Evolutionary conservation across 2,888 invertebrate genomes (phyloP).

Genomic region (Diarsia mendica): DNA sequence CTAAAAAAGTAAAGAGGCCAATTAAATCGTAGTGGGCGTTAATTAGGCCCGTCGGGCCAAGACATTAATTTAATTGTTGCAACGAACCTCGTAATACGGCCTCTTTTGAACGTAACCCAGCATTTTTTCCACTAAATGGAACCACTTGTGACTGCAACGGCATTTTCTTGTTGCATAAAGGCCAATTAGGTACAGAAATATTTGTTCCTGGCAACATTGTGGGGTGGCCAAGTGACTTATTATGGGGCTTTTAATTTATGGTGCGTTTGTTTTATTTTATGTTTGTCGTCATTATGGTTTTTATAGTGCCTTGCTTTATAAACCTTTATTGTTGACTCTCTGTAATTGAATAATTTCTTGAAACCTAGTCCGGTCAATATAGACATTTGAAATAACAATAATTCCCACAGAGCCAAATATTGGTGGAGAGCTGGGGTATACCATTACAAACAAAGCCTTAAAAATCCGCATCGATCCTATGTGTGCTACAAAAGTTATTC

Average conservation of each 20-base stretch:
- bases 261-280: conserved; percentile 15
- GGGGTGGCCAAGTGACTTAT: conserved; percentile 46
- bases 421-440: too few relatives aligned
- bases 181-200: conserved; percentile 60
- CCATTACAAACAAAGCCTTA: too few relatives aligned
- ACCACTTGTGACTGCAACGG: conserved; percentile 61
- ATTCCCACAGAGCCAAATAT: too few relatives aligned
- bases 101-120: conserved; percentile 59
- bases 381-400: too few relatives aligned
- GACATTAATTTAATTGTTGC: conserved; percentile 68
- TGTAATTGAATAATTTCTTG: background rate
- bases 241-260: conserved; percentile 39
- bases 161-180: conserved; percentile 55
- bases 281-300: background rate
- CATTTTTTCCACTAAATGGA: conserved; percentile 65
- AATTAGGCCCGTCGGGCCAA: conserved; percentile 64
- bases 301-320: background rate
- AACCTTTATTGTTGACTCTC: background rate
- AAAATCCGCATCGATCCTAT: too few relatives aligned
- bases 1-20: conserved; percentile 61
- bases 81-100: conserved; percentile 51
- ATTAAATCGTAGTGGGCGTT: conserved; percentile 66
- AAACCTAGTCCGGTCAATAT: too few relatives aligned
- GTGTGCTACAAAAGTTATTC: too few relatives aligned
- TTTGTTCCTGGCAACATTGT: conserved; percentile 55